Conservation (phyloP, 1,140 invertebrate species). For the Plutomurus gul region DNA sequence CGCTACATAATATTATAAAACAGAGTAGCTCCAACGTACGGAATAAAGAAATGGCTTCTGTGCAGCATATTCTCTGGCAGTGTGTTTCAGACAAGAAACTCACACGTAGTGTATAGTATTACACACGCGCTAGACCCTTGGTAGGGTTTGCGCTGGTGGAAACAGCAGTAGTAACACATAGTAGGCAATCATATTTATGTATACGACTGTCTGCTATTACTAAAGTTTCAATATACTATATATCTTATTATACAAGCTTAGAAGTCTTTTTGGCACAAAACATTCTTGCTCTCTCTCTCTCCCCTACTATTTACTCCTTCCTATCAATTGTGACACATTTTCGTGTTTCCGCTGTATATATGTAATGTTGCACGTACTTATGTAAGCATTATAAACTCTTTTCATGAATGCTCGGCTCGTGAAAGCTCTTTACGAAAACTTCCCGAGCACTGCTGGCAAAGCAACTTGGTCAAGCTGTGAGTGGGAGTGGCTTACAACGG, state of each 20-base stretch:
- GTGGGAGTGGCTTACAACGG: too few species aligned
- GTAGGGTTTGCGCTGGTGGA: background rate
- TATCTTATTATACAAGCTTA: background rate
- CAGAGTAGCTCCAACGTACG: too few species aligned
- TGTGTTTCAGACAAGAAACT: background rate
- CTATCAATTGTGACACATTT: slow-evolving; percentile 16
- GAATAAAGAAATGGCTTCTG: too few species aligned
- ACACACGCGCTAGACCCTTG: background rate
- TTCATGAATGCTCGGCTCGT: background rate
- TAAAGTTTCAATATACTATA: too few species aligned
- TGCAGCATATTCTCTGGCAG: too few species aligned
- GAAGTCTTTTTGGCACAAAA: background rate
- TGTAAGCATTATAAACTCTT: slow-evolving; percentile 13
- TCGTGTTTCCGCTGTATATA: background rate
- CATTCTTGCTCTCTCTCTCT: background rate
- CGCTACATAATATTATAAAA: too few species aligned
- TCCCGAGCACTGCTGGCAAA: background rate
- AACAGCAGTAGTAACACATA: background rate
- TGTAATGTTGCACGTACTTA: background rate
- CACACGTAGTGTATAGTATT: background rate
- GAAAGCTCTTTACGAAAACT: background rate
- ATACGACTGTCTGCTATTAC: background rate
- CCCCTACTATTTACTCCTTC: background rate
- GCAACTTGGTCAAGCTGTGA: slow-evolving; percentile 17
- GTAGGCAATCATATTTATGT: background rate